These are phyloP conservation scores for Brachyptera risi DNA, from an alignment of 2,888 invertebrate genomes.

Conservation along the genomic window DNA sequence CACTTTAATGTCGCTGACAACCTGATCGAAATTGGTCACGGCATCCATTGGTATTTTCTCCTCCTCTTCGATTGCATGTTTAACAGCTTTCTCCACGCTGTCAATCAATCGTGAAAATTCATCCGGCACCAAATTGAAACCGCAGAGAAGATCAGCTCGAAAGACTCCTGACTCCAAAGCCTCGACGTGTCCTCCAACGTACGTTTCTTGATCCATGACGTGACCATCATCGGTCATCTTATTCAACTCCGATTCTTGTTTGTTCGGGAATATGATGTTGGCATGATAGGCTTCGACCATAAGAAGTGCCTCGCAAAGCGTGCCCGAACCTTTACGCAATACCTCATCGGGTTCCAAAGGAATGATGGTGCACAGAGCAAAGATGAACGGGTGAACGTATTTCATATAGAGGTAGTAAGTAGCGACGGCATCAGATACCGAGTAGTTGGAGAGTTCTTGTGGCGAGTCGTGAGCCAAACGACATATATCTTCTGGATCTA, in stretches of 20 bases:
- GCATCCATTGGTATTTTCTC: conserved; percentile 80
- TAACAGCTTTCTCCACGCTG: conserved; percentile 73
- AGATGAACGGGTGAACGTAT: conserved; percentile 98
- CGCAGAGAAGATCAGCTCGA: conserved; percentile 91
- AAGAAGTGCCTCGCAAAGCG: conserved; percentile 91
- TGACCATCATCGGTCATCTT: conserved; percentile 91
- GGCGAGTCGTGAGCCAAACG: conserved; percentile 93
- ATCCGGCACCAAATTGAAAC: conserved; percentile 63
- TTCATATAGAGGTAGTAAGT: conserved; percentile 99
- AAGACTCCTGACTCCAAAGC: conserved; percentile 98
- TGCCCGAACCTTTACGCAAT: conserved; percentile 69
- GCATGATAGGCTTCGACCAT: conserved; percentile 98
- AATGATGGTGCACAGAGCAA: conserved; percentile 97
- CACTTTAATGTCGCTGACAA: conserved; percentile 58
- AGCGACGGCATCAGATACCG: conserved; percentile 98
- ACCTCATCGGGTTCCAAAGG: conserved; percentile 99
- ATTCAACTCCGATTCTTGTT: conserved; percentile 79
- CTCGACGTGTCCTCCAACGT: conserved; percentile 98
- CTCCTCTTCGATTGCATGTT: conserved; percentile 86
- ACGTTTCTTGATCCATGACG: conserved; percentile 92
- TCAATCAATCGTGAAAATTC: conserved; percentile 48
- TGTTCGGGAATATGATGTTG: conserved; percentile 96
- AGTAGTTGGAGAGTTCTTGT: conserved; percentile 88
- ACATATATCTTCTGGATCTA: conserved; percentile 99
- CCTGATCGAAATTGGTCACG: conserved; percentile 73